These are phyloP conservation scores for Brachyopa scutellaris DNA, from an alignment of 2,888 invertebrate species.

Conservation along the genomic window DNA sequence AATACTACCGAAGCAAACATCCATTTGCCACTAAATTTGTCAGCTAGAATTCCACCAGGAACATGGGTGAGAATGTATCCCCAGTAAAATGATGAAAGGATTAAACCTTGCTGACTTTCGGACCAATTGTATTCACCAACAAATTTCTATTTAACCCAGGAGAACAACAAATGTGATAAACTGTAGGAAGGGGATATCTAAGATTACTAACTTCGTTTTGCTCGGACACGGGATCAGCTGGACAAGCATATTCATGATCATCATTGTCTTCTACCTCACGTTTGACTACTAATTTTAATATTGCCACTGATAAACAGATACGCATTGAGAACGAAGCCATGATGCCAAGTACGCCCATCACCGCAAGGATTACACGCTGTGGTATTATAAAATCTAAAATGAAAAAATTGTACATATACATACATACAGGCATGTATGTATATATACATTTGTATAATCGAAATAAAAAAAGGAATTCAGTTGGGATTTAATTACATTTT, in stretches of 20 bases:
- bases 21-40: conserved; percentile 91
- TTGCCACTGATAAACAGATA: conserved; percentile 86
- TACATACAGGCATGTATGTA: no score
- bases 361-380: conserved; percentile 85
- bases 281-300: conserved; percentile 77
- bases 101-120: conserved; percentile 86
- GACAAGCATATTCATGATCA: no score
- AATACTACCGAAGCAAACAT: conserved; percentile 89
- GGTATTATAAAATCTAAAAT: conserved; percentile 80
- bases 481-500: neutral
- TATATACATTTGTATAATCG: no score
- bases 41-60: conserved; percentile 90
- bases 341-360: conserved; percentile 86
- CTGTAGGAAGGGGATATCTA: no score
- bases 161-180: no score
- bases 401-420: no score
- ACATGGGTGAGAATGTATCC: conserved; percentile 91
- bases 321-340: conserved; percentile 88
- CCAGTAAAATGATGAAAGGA: conserved; percentile 90
- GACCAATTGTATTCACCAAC: conserved; percentile 85
- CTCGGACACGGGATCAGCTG: no score
- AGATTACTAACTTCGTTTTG: no score
- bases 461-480: no score
- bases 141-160: conserved; percentile 51
- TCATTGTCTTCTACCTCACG: no score